Evolutionary conservation across 2,888 invertebrate genomes (phyloP), one percentile per base, ranked within the genome.

Genomic region (Synergus laeviventris): DNA sequence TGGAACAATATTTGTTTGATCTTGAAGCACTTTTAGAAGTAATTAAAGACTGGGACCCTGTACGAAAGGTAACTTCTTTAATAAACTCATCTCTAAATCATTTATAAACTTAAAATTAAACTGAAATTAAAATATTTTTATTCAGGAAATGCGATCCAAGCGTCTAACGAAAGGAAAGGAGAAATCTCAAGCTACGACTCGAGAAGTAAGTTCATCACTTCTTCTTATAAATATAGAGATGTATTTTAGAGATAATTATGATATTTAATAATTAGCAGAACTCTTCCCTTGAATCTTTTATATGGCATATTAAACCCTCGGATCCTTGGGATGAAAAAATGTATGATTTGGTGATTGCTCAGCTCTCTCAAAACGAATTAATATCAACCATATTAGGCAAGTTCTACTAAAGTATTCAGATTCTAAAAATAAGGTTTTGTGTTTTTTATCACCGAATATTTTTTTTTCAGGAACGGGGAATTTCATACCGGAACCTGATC

Each of bases 291-390:
- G 73, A 76, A 64, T 85, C 86, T 61, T 83, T 84, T 59, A 74
- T 84, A n/a, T 89, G 87, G 88, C 81, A 87, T 59, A 78, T 87
- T 16, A 82, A 76, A 16, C 73, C 83, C 0, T 78, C 64, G 0
- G 83, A 89, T 80, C 86, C 86, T 16, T 85, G 84, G 85, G 78
- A 81, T 38, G 73, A 74, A 8, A 73, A 75, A 12, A 81, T 85
- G 21, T 82, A 85, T 49, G 78, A 88, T 11, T 11, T 78, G 0
- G 76, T 87, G 1, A 60, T 84, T 21, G 64, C 70, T 38, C 80
- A 83, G 75, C 76, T 89, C 31, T 74, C 59, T 8, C 61, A 76
- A 18, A 81, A 81, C 39, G n/a, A 64, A 39, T 70, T 77, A 31
- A 54, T 66, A 9, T 38, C 75, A 49, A 59, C 60, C 36, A 21